Evolutionary conservation across 1,140 invertebrate species (phyloP).

Genomic region (Sweltsa coloradensis): DNA sequence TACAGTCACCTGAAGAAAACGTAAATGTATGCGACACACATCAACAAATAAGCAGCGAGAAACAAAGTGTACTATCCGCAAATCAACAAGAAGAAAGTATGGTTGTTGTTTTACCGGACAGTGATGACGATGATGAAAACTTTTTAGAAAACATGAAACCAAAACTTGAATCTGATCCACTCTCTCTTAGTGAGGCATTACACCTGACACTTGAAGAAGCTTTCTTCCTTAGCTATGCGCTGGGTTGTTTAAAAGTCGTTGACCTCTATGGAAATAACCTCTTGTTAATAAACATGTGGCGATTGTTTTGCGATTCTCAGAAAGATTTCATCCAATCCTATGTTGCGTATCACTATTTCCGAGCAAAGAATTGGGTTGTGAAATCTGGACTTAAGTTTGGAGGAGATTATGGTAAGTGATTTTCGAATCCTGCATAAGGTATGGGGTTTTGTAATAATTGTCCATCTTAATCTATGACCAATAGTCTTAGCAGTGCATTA

Average conservation of each 20-base stretch:
- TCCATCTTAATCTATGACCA: too few species aligned
- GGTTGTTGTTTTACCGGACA: conserved; percentile 47
- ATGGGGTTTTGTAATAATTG: too few species aligned
- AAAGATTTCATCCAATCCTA: conserved; percentile 59
- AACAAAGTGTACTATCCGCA: conserved; percentile 15
- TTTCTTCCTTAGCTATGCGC: conserved; percentile 62
- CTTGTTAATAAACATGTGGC: conserved; percentile 45
- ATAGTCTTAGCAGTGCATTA: too few species aligned
- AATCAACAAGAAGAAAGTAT: conserved; percentile 26
- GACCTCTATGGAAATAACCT: conserved; percentile 40
- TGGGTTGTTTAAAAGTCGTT: conserved; percentile 56
- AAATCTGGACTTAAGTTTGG: conserved; percentile 83
- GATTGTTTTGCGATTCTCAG: conserved; percentile 43
- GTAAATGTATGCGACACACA: too few species aligned
- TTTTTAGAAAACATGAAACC: conserved; percentile 48
- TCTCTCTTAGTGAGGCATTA: conserved; percentile 45
- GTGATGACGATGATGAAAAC: conserved; percentile 45
- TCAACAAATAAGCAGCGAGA: too few species aligned
- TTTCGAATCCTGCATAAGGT: too few species aligned
- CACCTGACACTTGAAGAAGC: conserved; percentile 61
- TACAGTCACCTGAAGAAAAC: conserved; percentile 1
- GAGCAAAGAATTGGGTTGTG: conserved; percentile 80
- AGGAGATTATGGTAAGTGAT: conserved; percentile 73
- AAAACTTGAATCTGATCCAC: conserved; percentile 40
- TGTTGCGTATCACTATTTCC: conserved; percentile 73